Percentiles rank a stretch among this genome's conserved stretches.
phyloP scores from a whole-genome alignment of 2,113 vertebrate species.

The Falco punctatus region DNA sequence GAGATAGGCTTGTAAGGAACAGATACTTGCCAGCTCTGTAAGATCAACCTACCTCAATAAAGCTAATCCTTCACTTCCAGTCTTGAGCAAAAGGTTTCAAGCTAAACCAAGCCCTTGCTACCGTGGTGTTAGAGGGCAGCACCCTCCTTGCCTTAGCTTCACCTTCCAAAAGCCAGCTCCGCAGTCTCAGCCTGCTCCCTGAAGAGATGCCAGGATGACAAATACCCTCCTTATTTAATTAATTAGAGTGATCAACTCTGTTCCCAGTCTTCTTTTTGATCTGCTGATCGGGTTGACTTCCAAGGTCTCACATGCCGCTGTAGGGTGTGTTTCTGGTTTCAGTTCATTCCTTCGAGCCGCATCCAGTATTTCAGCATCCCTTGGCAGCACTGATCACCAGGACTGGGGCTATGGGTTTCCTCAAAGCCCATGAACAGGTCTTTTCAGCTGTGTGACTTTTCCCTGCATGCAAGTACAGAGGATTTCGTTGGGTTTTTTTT shows the following conservation, averaged over 20 bases:
- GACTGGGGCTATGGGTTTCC: not conserved
- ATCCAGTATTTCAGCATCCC: not conserved
- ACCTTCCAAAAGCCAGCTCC: not conserved
- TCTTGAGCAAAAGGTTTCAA: not conserved
- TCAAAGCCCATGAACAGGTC: not conserved
- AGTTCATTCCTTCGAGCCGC: not conserved
- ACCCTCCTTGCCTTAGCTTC: not conserved
- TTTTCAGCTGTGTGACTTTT: not conserved
- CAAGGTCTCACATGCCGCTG: not conserved
- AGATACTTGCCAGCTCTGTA: not conserved
- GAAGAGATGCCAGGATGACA: not conserved
- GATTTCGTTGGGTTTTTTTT: not conserved
- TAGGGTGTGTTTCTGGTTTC: not conserved
- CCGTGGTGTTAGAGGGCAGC: not conserved
- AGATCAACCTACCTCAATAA: not conserved
- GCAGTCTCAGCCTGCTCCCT: not conserved
- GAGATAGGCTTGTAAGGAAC: not conserved
- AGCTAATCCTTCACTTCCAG: not conserved
- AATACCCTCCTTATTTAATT: not conserved
- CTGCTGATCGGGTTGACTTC: constrained; percentile 2
- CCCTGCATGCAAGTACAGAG: not conserved
- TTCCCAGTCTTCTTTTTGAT: not conserved
- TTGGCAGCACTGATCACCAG: not conserved
- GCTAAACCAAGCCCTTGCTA: not conserved
- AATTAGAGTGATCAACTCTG: not conserved